Evolutionary conservation across 2,113 vertebrate species (phyloP).

Genomic region (Gnathonemus longibarbis): DNA sequence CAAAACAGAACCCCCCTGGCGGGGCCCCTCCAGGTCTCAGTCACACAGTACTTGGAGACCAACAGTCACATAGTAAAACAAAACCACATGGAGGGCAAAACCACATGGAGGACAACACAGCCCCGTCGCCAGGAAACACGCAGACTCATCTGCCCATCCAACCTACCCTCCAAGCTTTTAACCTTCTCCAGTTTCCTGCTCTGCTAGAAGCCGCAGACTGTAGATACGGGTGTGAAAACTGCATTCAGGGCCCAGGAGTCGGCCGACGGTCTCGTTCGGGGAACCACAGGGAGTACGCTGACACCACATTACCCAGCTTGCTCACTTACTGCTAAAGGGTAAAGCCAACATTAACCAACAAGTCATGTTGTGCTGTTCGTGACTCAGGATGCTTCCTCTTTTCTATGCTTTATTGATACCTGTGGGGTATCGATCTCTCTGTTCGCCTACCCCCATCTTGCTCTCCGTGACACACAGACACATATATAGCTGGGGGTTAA

Average conservation of each 20-base stretch:
- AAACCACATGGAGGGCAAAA: background rate
- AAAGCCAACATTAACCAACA: background rate
- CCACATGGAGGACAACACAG: background rate
- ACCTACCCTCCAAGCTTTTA: background rate
- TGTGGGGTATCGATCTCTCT: background rate
- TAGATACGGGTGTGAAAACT: background rate
- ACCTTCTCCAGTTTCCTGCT: background rate
- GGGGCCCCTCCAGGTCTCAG: background rate
- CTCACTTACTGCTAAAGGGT: no score
- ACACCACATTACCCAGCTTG: background rate
- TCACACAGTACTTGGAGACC: background rate
- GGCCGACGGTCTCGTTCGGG: background rate
- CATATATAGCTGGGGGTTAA: background rate
- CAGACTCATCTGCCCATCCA: background rate
- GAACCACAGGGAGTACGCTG: background rate
- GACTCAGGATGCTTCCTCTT: background rate
- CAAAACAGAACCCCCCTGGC: background rate
- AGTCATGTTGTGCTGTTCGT: background rate
- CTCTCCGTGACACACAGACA: background rate
- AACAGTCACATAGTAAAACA: background rate
- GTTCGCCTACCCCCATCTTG: background rate
- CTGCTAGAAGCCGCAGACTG: background rate
- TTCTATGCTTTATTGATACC: no score
- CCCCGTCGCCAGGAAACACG: background rate
- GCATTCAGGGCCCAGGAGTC: background rate